Base-by-base conservation (phyloP, 2,888 invertebrate genomes). In the Cheilosia grossa region DNA sequence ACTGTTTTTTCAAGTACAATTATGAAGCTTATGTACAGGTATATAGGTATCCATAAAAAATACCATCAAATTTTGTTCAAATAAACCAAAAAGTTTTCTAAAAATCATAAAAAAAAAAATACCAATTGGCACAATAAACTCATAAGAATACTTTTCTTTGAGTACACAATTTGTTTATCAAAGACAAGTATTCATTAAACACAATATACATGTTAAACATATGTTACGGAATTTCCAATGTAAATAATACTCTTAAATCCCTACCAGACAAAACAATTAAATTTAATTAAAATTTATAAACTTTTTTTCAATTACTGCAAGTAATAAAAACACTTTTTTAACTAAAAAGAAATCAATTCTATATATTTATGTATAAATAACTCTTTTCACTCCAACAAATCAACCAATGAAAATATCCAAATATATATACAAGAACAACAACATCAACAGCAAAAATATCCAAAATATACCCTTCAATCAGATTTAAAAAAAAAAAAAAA, bases 331-430 rank as follows among this genome's bases (percentile, higher is more conserved):
- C 51, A 82, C 77, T 49, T 63, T 59, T 66, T 73, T 66, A 58
- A 75, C 63, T 54, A 51, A 59, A 51, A 61, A 21, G 2, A 63
- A 30, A 49, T 37, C 37, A 37, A 37, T 64, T 56, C 63, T 81
- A 56, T 85, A 75, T 66, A 81, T 66, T 75, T 85, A 78, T 82
- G 78, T 83, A 82, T 78, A 82, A 86, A 78, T 78, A 70, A 85
- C 85, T 82, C 77, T 82, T 82, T 86, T 78, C 81, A 86, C 81
- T 86, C 77, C 77, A 86, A 82, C 82, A 86, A 82, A 72, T 82
- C 82, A 82, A 82, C 72, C 77, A 82, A 86, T 70, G 73, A 82
- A 86, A 69, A 73, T 73, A 78, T 78, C 67, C 81, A 85, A 79
- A 72, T 64, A 79, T 79, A 66, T 85, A 85, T 85, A 81, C 85